Evolutionary conservation across 1,140 invertebrate genomes (phyloP).

Genomic region (Drosophila yakuba): DNA sequence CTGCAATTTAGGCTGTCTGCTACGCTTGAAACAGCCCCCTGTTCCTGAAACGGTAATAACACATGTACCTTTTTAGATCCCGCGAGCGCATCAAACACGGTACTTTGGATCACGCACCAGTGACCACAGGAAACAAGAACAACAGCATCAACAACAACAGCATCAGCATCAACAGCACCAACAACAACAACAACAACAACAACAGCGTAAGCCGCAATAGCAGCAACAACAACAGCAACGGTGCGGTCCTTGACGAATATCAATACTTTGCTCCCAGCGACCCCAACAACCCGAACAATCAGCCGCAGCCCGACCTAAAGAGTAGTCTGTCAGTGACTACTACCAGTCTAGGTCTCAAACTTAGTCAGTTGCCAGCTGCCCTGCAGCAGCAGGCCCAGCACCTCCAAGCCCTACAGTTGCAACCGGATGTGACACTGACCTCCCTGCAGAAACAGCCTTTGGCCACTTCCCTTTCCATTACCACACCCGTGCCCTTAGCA

Average conservation of each 20-base stretch:
- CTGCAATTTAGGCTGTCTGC: too few species aligned
- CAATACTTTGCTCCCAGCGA: slow-evolving; percentile 82
- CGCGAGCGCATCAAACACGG: slow-evolving; percentile 70
- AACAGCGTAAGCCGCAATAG: slow-evolving; percentile 35
- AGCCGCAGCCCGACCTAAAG: slow-evolving; percentile 10
- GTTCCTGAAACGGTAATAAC: not conserved
- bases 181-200: slow-evolving; percentile 30
- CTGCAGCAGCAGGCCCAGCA: slow-evolving; percentile 64
- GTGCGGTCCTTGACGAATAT: slow-evolving; percentile 68
- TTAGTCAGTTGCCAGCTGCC: slow-evolving; percentile 50
- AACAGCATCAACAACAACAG: slow-evolving; percentile 26
- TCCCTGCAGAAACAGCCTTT: slow-evolving; percentile 42
- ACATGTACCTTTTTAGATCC: slow-evolving; percentile 51
- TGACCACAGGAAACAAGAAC: slow-evolving; percentile 13
- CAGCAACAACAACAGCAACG: slow-evolving; percentile 61
- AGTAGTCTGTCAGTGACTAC: slow-evolving; percentile 1
- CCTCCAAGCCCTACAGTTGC: slow-evolving; percentile 62
- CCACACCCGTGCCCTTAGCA: slow-evolving; percentile 5
- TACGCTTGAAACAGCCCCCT: too few species aligned
- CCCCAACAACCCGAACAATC: slow-evolving; percentile 81
- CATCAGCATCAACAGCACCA: slow-evolving; percentile 31
- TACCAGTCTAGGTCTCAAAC: slow-evolving; percentile 8
- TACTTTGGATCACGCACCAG: slow-evolving; percentile 1
- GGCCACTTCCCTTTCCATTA: not conserved
- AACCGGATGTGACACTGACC: slow-evolving; percentile 66